A percentile compares a stretch with the other conserved stretches of the same genome.
These are phyloP conservation scores for Brotogeris chrysoptera DNA, from an alignment of 2,797 vertebrate species.

Conservation along the genomic window DNA sequence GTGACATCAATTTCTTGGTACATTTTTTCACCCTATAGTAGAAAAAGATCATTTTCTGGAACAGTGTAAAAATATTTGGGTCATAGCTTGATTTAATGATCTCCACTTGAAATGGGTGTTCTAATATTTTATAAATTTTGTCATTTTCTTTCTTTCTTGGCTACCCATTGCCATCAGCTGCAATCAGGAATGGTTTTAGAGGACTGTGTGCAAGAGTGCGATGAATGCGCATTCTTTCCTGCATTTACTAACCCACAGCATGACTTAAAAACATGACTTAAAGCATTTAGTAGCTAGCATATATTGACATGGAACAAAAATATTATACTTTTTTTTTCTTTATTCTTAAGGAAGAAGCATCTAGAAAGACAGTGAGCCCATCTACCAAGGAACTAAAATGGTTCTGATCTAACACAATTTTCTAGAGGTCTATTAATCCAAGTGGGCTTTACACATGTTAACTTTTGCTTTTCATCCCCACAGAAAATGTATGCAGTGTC, in stretches of 20 bases:
- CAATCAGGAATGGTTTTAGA: neutral
- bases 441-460: neutral
- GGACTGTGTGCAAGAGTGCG: neutral
- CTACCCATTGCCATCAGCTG: neutral
- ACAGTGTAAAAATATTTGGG: slow-evolving; percentile 32
- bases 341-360: neutral
- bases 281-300: neutral
- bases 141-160: neutral
- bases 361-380: neutral
- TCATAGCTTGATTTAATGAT: slow-evolving; percentile 61
- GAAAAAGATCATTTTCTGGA: neutral
- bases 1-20: neutral
- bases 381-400: neutral
- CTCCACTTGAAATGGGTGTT: slow-evolving; percentile 1
- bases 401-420: neutral
- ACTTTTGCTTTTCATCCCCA: neutral
- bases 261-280: neutral
- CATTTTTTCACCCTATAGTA: slow-evolving; percentile 26
- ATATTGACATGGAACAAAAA: neutral
- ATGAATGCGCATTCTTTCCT: neutral
- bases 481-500: neutral
- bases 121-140: neutral
- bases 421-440: neutral
- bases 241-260: neutral
- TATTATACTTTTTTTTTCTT: neutral